These are phyloP conservation scores for Trachemys scripta DNA, from an alignment of 2,113 vertebrate genomes.

Conservation along the genomic window DNA sequence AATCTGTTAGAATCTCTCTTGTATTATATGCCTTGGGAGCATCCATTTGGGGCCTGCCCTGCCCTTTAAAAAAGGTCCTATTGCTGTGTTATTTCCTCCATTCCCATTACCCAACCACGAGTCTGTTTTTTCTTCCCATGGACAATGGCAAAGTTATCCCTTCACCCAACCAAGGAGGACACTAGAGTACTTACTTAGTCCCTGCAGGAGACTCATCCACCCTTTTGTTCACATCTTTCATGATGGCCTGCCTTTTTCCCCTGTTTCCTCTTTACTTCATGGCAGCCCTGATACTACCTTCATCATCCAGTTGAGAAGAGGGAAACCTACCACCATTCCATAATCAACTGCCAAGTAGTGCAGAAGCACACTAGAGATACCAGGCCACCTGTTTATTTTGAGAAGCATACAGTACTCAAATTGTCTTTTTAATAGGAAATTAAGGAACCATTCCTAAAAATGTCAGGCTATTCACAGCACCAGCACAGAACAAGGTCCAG, in stretches of 20 bases:
- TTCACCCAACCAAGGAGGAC: slow-evolving; percentile 48
- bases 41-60: slow-evolving; percentile 1
- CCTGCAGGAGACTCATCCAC: slow-evolving; percentile 36
- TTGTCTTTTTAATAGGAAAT: slow-evolving; percentile 34
- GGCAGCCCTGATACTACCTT: slow-evolving; percentile 17
- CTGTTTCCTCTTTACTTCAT: slow-evolving; percentile 30
- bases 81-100: neutral
- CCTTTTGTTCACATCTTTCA: slow-evolving; percentile 19
- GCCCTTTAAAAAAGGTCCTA: neutral
- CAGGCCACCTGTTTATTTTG: slow-evolving; percentile 56
- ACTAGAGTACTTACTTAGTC: neutral
- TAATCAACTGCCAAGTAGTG: neutral
- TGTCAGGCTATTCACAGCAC: slow-evolving; percentile 68
- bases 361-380: slow-evolving; percentile 64
- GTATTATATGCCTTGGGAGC: slow-evolving; percentile 40
- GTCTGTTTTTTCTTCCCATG: slow-evolving; percentile 30
- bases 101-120: slow-evolving; percentile 38
- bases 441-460: slow-evolving; percentile 54
- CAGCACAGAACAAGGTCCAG: slow-evolving; percentile 73
- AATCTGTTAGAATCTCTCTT: slow-evolving; percentile 20
- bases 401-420: slow-evolving; percentile 55
- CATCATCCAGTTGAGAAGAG: slow-evolving; percentile 17
- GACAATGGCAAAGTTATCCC: slow-evolving; percentile 50
- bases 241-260: neutral
- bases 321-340: slow-evolving; percentile 26